phyloP scores from a whole-genome alignment of 2,888 invertebrate genomes.

The Rhagonycha lutea region DNA sequence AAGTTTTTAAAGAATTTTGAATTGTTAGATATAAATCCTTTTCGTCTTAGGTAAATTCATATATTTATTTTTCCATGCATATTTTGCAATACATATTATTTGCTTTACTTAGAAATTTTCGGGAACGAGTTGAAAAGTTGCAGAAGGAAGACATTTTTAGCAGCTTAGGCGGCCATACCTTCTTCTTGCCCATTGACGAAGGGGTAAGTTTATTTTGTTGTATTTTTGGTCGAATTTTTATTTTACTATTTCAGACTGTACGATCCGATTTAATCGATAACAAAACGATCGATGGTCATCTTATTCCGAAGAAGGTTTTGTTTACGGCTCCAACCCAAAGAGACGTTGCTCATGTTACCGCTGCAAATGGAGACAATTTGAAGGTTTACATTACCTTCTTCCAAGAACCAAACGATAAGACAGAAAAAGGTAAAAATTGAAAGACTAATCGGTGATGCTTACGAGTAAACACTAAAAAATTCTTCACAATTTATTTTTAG shows the following conservation, averaged over 20 bases:
- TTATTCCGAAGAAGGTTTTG: slow-evolving; percentile 83
- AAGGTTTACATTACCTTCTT: slow-evolving; percentile 83
- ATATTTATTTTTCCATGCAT: neutral
- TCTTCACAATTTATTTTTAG: slow-evolving; percentile 55
- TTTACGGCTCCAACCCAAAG: slow-evolving; percentile 83
- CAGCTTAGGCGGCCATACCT: slow-evolving; percentile 81
- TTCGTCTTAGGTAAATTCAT: slow-evolving; percentile 68
- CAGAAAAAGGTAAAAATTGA: slow-evolving; percentile 63
- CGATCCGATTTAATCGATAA: slow-evolving; percentile 71
- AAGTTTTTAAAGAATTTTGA: slow-evolving; percentile 80
- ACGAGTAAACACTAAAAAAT: neutral
- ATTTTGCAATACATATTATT: slow-evolving; percentile 3
- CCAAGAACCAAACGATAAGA: slow-evolving; percentile 69
- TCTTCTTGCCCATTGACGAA: slow-evolving; percentile 89
- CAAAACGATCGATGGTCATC: slow-evolving; percentile 87
- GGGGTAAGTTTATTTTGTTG: slow-evolving; percentile 62
- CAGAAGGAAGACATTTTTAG: slow-evolving; percentile 77
- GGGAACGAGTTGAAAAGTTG: slow-evolving; percentile 73
- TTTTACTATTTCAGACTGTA: slow-evolving; percentile 40
- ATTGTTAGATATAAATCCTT: slow-evolving; percentile 71
- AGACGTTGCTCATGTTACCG: slow-evolving; percentile 74
- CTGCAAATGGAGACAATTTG: slow-evolving; percentile 81
- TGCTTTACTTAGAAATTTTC: slow-evolving; percentile 63
- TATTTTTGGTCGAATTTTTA: neutral
- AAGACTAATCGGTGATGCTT: neutral